Percentiles rank a stretch among this genome's conserved stretches.
Conservation (phyloP, 2,113 vertebrate genomes). For the Corythornis madagascariensis region DNA sequence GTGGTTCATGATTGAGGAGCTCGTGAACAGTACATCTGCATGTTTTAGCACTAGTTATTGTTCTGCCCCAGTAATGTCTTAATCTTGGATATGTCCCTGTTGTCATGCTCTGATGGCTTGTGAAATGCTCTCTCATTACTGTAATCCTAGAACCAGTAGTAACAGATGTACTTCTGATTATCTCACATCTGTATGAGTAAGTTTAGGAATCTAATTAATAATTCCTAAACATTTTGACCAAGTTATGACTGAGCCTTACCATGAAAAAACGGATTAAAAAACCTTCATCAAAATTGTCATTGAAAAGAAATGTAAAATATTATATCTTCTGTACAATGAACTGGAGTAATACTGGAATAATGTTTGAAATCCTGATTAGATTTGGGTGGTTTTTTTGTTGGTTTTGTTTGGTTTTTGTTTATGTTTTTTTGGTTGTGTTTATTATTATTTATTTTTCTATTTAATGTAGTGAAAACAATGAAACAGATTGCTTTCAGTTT, state of each 20-base stretch:
- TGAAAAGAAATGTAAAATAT: neutral
- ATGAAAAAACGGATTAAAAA: neutral
- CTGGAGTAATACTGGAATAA: neutral
- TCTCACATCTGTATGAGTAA: neutral
- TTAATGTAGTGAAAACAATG: neutral
- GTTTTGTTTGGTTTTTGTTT: no score
- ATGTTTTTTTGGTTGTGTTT: no score
- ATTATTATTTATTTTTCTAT: neutral
- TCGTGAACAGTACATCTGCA: neutral
- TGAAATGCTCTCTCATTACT: neutral
- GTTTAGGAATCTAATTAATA: neutral
- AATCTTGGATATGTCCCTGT: neutral
- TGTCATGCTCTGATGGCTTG: neutral
- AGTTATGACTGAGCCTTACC: neutral
- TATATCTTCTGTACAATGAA: neutral
- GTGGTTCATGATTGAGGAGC: neutral
- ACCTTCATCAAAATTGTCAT: neutral
- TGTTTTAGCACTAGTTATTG: neutral
- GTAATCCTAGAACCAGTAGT: neutral
- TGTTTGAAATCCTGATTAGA: neutral
- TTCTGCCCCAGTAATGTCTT: neutral
- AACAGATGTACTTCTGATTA: neutral
- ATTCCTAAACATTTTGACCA: neutral
- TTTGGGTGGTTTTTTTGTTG: neutral
- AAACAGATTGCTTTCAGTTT: neutral